A percentile compares a stretch with the other conserved stretches of the same genome.
These are phyloP conservation scores for Mobula hypostoma DNA, from an alignment of 2,113 vertebrate genomes.

Conservation along the genomic window DNA sequence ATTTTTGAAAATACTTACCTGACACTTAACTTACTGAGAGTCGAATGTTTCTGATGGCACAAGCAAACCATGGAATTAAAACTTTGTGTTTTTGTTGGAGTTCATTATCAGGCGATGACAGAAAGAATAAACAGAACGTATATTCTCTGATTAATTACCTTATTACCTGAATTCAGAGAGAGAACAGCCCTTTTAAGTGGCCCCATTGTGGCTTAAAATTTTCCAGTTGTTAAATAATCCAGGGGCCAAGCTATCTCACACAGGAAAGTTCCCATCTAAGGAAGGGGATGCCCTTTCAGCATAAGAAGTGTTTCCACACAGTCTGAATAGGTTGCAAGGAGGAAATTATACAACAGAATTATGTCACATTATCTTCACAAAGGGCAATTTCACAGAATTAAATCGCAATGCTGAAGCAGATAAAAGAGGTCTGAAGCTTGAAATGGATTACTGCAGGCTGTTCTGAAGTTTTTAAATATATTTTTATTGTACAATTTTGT, in stretches of 20 bases:
- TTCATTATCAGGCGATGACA: neutral
- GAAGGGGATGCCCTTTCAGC: neutral
- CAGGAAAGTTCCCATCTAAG: neutral
- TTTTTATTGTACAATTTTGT: neutral
- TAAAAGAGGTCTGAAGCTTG: neutral
- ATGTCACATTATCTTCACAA: neutral
- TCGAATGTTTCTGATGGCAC: neutral
- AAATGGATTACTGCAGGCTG: neutral
- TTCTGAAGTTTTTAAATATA: neutral
- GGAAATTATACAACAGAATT: neutral
- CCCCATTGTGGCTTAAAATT: neutral
- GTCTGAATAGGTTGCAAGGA: neutral
- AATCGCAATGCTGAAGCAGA: neutral
- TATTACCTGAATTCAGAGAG: neutral
- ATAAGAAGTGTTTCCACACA: neutral
- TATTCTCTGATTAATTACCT: neutral
- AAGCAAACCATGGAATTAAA: neutral
- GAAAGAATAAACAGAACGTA: neutral
- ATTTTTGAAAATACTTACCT: neutral
- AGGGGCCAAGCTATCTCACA: neutral
- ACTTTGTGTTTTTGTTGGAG: neutral
- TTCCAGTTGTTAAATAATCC: neutral
- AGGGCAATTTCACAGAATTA: neutral
- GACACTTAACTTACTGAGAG: neutral
- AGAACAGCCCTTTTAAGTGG: neutral